Conservation (phyloP, 2,113 vertebrate genomes). For the Chamaetylas fuelleborni region DNA sequence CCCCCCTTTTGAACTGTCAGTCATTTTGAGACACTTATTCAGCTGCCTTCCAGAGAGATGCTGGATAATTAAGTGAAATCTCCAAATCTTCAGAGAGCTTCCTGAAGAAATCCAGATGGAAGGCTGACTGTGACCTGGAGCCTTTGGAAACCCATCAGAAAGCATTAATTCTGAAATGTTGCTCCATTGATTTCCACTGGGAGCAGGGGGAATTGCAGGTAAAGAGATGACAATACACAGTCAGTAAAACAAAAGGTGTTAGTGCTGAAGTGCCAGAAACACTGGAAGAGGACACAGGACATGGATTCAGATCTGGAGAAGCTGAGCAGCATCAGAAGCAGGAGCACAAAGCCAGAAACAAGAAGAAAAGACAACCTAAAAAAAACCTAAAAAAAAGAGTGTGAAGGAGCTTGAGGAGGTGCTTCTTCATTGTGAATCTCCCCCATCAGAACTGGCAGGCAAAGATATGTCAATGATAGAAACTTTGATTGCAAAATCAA, state of each 20-base stretch:
- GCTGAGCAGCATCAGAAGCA: background rate
- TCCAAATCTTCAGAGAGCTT: background rate
- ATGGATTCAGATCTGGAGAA: background rate
- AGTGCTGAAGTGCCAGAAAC: background rate
- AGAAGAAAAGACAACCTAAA: background rate
- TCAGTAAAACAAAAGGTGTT: background rate
- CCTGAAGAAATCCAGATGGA: background rate
- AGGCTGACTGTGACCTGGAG: background rate
- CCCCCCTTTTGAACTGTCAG: rapidly evolving
- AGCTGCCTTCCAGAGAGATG: background rate
- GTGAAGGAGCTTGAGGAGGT: background rate
- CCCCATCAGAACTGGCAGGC: background rate
- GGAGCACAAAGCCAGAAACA: background rate
- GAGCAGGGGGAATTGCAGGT: background rate
- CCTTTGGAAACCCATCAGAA: background rate
- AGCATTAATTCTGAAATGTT: background rate
- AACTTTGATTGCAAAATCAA: background rate
- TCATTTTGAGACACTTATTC: background rate
- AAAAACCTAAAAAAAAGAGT: background rate
- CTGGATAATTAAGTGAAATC: background rate
- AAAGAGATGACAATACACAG: background rate
- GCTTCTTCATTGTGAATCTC: background rate
- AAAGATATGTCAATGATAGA: background rate
- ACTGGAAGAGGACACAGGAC: background rate
- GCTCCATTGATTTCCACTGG: background rate